Base-by-base conservation (phyloP, 2,113 vertebrate genomes). In the Mungos mungo region DNA sequence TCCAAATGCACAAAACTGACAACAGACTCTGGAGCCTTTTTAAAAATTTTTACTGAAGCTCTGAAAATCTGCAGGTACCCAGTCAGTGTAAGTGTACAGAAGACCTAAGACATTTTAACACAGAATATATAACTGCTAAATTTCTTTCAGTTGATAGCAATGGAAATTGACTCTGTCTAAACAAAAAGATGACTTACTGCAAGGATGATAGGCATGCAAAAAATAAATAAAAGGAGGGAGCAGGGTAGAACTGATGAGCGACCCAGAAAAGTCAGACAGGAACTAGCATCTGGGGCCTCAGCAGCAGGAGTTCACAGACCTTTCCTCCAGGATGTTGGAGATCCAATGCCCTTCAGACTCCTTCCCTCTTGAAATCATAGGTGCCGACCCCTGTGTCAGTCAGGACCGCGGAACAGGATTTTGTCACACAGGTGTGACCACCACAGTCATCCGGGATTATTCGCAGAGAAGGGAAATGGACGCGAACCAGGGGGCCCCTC, bases 101-200 rank as follows among this genome's bases (percentile, higher is more conserved):
- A 41, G 11, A 90, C 86, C 68, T n/a, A 71, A 92, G 90, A 94
- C 21, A 88, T 89, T 96, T 88, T 80, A 85, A 69, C 7, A 41
- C 14, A 84, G 57, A 97, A 66, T 57, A 45, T 76, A 1, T 90
- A 77, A 29, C 77, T 90, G 33, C 69, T 85, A 35, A 47, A 63
- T 76, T 38, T 85, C 6, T 84, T 95, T 96, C 31, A 41, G 38
- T 88, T 93, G 38, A 54, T 63, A 72, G 27, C 45, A 94, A 27
- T 14, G 33, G 89, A 89, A 95, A 71, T 47, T n/a, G 15, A 72
- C 19, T 84, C 60, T n/a, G 60, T 65, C 19, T 76, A 74, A 92
- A 60, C 35, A 38, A 76, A 85, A 66, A 92, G 3, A 23, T 29
- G 3, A 77, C 69, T 76, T 69, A 76, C 25, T 97, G 14, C 60